phyloP scores from a whole-genome alignment of 1,140 invertebrate species.

The Drosophila pandora region DNA sequence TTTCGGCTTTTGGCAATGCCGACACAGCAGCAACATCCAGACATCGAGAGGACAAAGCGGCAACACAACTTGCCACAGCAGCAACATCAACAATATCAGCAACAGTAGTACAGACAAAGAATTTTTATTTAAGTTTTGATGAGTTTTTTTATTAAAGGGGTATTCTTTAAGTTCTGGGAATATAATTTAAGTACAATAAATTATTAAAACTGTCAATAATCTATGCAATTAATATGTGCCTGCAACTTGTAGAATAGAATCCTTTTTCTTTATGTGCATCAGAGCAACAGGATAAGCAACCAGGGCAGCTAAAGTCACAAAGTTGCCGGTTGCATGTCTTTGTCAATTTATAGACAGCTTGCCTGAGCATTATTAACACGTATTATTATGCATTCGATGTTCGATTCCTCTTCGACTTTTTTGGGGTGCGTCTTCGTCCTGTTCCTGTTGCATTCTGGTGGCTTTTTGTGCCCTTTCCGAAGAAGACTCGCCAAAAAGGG shows the following conservation, averaged over 20 bases:
- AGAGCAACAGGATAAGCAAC: conserved; percentile 19
- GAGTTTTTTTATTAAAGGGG: too few relatives aligned
- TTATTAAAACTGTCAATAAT: too few relatives aligned
- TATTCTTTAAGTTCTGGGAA: not conserved
- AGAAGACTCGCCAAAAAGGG: conserved; percentile 28
- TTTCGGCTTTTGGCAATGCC: conserved; percentile 70
- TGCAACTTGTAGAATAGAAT: not conserved
- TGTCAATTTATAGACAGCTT: conserved; percentile 83
- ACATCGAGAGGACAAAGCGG: conserved; percentile 25
- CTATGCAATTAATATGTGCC: too few relatives aligned
- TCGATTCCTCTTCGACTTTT: conserved; percentile 20
- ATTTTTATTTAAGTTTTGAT: not conserved
- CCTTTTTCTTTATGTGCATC: not conserved
- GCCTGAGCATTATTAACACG: conserved; percentile 82
- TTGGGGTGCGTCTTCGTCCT: conserved; percentile 39
- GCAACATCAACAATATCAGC: conserved; percentile 3
- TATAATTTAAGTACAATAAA: not conserved
- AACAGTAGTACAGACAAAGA: not conserved
- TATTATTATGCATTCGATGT: conserved; percentile 76
- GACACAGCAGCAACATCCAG: conserved; percentile 39
- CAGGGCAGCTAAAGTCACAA: conserved; percentile 19
- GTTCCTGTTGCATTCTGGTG: conserved; percentile 25
- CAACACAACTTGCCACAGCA: conserved; percentile 13
- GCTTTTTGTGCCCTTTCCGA: conserved; percentile 27
- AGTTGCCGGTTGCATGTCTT: conserved; percentile 76